Percentiles rank a stretch among this genome's conserved stretches.
Evolutionary conservation across 2,797 vertebrate species (phyloP).

Genomic region (Amblyopsis hoosieri): DNA sequence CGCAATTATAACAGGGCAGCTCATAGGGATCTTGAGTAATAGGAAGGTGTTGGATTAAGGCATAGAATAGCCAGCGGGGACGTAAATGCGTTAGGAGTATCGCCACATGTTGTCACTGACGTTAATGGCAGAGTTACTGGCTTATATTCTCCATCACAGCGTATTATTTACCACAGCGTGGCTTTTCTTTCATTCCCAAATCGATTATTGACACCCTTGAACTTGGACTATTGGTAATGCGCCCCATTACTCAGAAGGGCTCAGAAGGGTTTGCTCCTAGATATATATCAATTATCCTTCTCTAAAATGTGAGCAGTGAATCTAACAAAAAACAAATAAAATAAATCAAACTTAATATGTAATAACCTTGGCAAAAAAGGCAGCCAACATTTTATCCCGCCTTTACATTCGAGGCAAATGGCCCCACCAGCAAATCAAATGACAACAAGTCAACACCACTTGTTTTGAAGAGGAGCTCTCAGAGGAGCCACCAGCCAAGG

Average conservation of each 20-base stretch:
- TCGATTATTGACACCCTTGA: slow-evolving; percentile 51
- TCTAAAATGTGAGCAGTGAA: slow-evolving; percentile 20
- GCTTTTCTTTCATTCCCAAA: slow-evolving; percentile 47
- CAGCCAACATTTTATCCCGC: slow-evolving; percentile 26
- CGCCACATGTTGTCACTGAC: slow-evolving; percentile 23
- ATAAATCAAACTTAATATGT: slow-evolving; percentile 31
- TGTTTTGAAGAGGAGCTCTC: slow-evolving; percentile 66
- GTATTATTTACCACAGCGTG: slow-evolving; percentile 38
- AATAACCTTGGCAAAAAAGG: slow-evolving; percentile 57
- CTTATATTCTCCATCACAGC: slow-evolving; percentile 36
- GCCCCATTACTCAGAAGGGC: slow-evolving; percentile 33
- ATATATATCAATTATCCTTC: slow-evolving; percentile 17
- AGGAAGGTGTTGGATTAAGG: slow-evolving; percentile 62
- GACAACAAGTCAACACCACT: slow-evolving; percentile 64
- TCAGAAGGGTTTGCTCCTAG: slow-evolving; percentile 23
- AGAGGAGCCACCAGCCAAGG: slow-evolving; percentile 60
- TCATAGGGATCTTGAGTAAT: slow-evolving; percentile 59
- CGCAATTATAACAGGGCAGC: slow-evolving; percentile 69
- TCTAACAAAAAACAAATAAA: not conserved
- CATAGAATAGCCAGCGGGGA: slow-evolving; percentile 32
- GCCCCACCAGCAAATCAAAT: slow-evolving; percentile 62
- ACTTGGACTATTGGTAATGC: slow-evolving; percentile 47
- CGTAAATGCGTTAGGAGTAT: slow-evolving; percentile 39
- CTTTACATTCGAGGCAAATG: slow-evolving; percentile 63
- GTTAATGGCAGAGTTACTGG: slow-evolving; percentile 36